Evolutionary conservation across 53 echinoderm and acorn worm species (phyloP).

Genomic region (Actinopyga echinites): DNA sequence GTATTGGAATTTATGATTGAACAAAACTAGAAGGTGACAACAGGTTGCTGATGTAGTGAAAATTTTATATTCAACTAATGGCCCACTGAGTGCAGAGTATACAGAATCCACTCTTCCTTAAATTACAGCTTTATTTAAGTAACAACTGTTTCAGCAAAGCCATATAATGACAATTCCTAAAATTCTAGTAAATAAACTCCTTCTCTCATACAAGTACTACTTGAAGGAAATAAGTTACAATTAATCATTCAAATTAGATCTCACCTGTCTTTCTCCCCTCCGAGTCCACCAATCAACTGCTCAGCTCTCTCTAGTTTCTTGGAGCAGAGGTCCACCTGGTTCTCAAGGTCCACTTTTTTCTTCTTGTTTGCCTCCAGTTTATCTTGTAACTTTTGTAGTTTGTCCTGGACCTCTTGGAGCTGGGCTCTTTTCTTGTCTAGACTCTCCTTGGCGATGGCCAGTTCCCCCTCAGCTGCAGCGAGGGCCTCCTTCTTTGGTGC

Average conservation of each 20-base stretch:
- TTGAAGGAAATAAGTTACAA: too few relatives aligned
- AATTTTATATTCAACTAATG: too few relatives aligned
- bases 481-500: conserved; percentile 93
- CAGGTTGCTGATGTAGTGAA: too few relatives aligned
- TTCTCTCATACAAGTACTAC: too few relatives aligned
- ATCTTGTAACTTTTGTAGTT: conserved; percentile 89
- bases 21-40: too few relatives aligned
- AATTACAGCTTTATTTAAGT: too few relatives aligned
- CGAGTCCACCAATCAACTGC: conserved; percentile 95
- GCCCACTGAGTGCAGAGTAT: too few relatives aligned
- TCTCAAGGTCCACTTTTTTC: conserved; percentile 98
- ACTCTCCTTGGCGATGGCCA: conserved; percentile 82
- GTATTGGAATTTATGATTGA: too few relatives aligned
- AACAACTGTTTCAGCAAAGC: too few relatives aligned
- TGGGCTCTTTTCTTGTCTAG: conserved; percentile 90
- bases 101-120: too few relatives aligned
- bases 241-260: background rate
- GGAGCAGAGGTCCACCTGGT: conserved; percentile 94
- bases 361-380: conserved; percentile 98
- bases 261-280: conserved; percentile 98
- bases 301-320: conserved; percentile 98
- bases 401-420: conserved; percentile 95
- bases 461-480: conserved; percentile 82
- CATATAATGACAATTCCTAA: too few relatives aligned
- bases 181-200: too few relatives aligned